Base-by-base conservation (phyloP, 2,888 invertebrate species). In the Leptopterna dolabrata region DNA sequence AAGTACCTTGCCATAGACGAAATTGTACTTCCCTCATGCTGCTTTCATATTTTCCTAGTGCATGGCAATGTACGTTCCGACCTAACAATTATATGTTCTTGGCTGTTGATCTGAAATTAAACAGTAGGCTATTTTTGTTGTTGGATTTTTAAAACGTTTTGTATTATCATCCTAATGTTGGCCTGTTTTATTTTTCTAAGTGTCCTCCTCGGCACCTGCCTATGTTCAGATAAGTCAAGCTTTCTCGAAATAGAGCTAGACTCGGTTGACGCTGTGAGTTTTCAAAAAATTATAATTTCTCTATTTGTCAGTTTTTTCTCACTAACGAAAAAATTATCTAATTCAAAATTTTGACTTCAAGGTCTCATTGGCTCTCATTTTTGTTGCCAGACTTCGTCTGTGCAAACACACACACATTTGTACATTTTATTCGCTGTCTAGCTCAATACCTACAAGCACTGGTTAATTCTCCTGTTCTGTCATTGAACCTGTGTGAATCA, bases 181-280 rank as follows among this genome's bases (percentile, higher is more conserved):
- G 55, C 81, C 47, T 81, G 19, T 81, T 81, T 24, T 81, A 47
- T 81, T 81, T 81, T 55, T 81, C 81, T 51, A 70, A 83, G 83
- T 83, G 83, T 83, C 70, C 19, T 14, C 83, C 27, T 71, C 71
- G 83, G 70, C 70, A 83, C 71, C 83, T 55, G 41, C 63, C 36
- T 70, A 83, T 83, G 83, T 83, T 83, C 83, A 83, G 83, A 83
- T 83, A 83, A 83, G 70, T 71, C 83, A 70, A 70, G 70, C 71
- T 36, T 83, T 16, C 70, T 63, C 41, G 83, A 63, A 70, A 24
- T 83, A 83, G 83, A 70, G 63, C 71, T 83, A 71, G 71, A 83
- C 41, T 30, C 43, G 7, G 24, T 63, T 70, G 71, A 70, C 43
- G 47, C 78, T 70, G 83, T 83, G 83, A 83, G 83, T 83, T 55